Conservation (phyloP, 2,888 invertebrate genomes). For the Crioceris asparagi region DNA sequence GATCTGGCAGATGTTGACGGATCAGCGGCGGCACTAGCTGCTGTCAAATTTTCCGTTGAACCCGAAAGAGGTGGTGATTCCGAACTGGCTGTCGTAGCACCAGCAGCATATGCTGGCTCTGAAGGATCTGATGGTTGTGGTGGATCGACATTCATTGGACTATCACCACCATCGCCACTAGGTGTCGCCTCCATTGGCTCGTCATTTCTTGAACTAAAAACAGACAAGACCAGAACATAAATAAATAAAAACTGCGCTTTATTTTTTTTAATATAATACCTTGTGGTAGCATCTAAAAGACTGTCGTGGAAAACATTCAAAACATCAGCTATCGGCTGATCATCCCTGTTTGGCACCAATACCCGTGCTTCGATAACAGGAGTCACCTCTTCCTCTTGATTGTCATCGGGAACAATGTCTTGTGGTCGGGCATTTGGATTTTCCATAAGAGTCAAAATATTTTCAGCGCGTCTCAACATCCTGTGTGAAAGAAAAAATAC, state of each 20-base stretch:
- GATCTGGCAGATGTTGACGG: conserved; percentile 22
- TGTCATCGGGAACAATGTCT: conserved; percentile 28
- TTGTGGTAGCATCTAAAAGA: conserved; percentile 23
- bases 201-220: too few relatives aligned
- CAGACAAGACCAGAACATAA: too few relatives aligned
- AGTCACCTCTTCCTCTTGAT: conserved; percentile 35
- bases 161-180: too few relatives aligned
- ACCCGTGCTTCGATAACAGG: conserved; percentile 38
- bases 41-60: too few relatives aligned
- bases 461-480: conserved; percentile 41
- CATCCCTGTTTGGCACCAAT: conserved; percentile 31
- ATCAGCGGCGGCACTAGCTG: conserved; percentile 4
- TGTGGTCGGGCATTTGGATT: conserved; percentile 30
- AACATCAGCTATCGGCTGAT: conserved; percentile 31
- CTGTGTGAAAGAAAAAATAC: conserved; percentile 15
- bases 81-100: too few relatives aligned
- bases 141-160: too few relatives aligned
- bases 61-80: too few relatives aligned
- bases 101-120: too few relatives aligned
- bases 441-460: conserved; percentile 39
- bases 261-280: too few relatives aligned
- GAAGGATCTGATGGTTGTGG: too few relatives aligned
- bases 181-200: too few relatives aligned
- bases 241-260: too few relatives aligned
- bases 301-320: conserved; percentile 31